Percentiles rank a stretch among this genome's conserved stretches.
Conservation (phyloP, 2,797 vertebrate species). For the Channallabes apus region DNA sequence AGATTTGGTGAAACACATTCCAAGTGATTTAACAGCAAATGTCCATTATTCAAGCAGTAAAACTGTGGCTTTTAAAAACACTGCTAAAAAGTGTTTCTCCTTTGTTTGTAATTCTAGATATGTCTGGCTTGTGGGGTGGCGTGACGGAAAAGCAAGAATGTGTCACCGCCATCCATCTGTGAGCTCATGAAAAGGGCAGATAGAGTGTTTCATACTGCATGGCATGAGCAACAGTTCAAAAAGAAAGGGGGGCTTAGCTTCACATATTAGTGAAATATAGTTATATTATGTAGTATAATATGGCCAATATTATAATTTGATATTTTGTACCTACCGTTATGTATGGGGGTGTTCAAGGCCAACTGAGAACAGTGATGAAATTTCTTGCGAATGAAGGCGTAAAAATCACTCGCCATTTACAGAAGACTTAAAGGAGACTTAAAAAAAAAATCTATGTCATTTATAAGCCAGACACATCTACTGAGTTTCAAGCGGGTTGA, state of each 20-base stretch:
- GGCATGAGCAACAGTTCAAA: not conserved
- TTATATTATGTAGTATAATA: too few species aligned
- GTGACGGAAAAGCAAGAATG: not conserved
- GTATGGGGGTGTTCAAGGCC: too few species aligned
- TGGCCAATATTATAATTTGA: too few species aligned
- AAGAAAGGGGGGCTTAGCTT: not conserved
- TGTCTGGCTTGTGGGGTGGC: not conserved
- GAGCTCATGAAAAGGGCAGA: not conserved
- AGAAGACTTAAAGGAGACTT: too few species aligned
- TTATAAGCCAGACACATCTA: too few species aligned
- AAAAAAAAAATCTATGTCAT: too few species aligned
- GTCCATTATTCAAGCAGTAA: not conserved
- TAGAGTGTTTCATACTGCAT: not conserved
- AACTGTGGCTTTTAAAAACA: not conserved
- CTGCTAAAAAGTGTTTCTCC: not conserved
- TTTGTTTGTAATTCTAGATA: not conserved
- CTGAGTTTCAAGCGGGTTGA: too few species aligned
- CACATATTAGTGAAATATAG: not conserved
- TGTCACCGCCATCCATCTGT: not conserved
- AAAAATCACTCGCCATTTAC: too few species aligned
- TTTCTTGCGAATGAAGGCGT: too few species aligned
- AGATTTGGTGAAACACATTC: not conserved
- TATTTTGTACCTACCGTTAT: too few species aligned
- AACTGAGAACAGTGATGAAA: too few species aligned
- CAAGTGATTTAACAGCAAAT: not conserved